A percentile compares a stretch with the other conserved stretches of the same genome.
Conservation (phyloP, 2,888 invertebrate species). For the Mythimna albipuncta region DNA sequence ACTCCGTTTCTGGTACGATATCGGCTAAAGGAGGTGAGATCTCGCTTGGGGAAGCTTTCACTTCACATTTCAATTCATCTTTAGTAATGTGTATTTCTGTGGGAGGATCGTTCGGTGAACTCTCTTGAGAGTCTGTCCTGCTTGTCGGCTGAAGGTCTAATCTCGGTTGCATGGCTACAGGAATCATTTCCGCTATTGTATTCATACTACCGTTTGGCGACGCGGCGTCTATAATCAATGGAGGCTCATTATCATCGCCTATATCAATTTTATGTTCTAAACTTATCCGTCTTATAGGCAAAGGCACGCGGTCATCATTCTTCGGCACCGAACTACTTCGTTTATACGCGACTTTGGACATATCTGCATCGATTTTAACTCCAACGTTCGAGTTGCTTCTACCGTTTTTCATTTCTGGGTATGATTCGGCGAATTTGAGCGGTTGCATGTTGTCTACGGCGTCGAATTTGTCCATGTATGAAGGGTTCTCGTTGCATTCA, state of each 20-base stretch:
- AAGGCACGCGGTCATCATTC: slow-evolving; percentile 79
- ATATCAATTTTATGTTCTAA: slow-evolving; percentile 89
- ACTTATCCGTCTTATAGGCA: slow-evolving; percentile 83
- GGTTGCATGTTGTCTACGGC: slow-evolving; percentile 77
- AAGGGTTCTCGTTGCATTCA: slow-evolving; percentile 85
- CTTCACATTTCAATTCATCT: slow-evolving; percentile 78
- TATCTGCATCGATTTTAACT: slow-evolving; percentile 81
- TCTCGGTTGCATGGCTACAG: slow-evolving; percentile 82
- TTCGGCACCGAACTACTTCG: slow-evolving; percentile 87
- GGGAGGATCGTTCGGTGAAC: slow-evolving; percentile 85
- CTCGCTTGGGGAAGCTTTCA: slow-evolving; percentile 86
- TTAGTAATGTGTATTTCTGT: slow-evolving; percentile 86
- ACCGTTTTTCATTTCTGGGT: slow-evolving; percentile 75
- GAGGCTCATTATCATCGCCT: slow-evolving; percentile 88
- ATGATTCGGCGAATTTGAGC: slow-evolving; percentile 78
- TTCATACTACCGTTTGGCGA: slow-evolving; percentile 87
- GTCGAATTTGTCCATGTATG: slow-evolving; percentile 81
- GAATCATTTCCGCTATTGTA: slow-evolving; percentile 87
- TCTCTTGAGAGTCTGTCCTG: slow-evolving; percentile 83
- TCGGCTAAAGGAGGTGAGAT: slow-evolving; percentile 86
- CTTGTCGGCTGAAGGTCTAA: slow-evolving; percentile 80
- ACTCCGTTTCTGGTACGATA: slow-evolving; percentile 75
- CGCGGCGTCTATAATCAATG: slow-evolving; percentile 86
- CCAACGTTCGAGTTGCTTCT: slow-evolving; percentile 71
- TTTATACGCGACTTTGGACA: slow-evolving; percentile 85